Evolutionary conservation across 2,888 invertebrate species (phyloP).

Genomic region (Mantis religiosa): DNA sequence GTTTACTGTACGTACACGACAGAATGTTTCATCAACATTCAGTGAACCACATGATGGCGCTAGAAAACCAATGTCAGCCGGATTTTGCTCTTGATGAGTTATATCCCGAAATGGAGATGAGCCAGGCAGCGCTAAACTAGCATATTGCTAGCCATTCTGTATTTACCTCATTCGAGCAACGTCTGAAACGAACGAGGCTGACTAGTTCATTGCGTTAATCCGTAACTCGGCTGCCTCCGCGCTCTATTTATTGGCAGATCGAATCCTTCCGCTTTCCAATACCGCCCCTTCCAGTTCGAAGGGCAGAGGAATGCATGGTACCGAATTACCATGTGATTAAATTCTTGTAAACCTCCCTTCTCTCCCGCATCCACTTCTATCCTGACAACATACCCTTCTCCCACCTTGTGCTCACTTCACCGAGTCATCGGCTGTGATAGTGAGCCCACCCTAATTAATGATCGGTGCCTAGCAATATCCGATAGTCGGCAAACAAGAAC

Average conservation of each 20-base stretch:
- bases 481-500: background rate
- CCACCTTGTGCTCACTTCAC: background rate
- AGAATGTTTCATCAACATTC: too few relatives aligned
- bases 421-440: background rate
- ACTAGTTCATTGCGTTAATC: background rate
- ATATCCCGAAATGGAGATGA: too few relatives aligned
- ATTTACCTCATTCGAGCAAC: background rate
- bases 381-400: background rate
- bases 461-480: background rate
- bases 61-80: too few relatives aligned
- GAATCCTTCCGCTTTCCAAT: constrained; percentile 14
- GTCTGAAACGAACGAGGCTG: background rate
- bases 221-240: background rate
- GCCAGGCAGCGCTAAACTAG: too few relatives aligned
- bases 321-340: constrained; percentile 29
- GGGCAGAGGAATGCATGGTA: constrained; percentile 16
- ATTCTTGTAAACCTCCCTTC: constrained; percentile 20
- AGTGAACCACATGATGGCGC: too few relatives aligned
- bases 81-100: too few relatives aligned
- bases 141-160: too few relatives aligned
- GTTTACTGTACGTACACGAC: too few relatives aligned
- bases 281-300: constrained; percentile 3
- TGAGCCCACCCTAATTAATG: background rate
- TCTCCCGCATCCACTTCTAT: background rate
- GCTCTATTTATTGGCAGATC: constrained; percentile 14